Percentiles rank a stretch among this genome's conserved stretches.
phyloP scores from a whole-genome alignment of 1,140 invertebrate genomes.

The Drosophila nannoptera region DNA sequence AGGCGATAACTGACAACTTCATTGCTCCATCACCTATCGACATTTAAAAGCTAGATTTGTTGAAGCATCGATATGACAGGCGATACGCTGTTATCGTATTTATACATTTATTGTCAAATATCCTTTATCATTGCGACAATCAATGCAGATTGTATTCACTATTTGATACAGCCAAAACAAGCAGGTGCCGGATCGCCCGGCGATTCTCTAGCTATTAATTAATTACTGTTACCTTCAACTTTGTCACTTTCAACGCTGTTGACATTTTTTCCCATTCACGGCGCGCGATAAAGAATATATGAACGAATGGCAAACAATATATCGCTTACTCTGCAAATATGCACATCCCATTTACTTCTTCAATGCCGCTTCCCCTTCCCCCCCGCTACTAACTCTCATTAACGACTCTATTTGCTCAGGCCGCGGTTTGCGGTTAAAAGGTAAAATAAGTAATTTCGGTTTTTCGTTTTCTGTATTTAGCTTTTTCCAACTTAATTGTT shows the following conservation, averaged over 20 bases:
- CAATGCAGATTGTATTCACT: neutral
- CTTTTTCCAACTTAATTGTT: neutral
- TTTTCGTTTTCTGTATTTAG: slow-evolving; percentile 10
- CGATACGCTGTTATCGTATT: too few species aligned
- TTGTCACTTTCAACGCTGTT: slow-evolving; percentile 14
- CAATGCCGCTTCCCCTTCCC: too few species aligned
- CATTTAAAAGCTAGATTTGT: too few species aligned
- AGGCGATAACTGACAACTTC: too few species aligned
- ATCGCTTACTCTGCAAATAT: slow-evolving; percentile 27
- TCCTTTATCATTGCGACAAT: too few species aligned
- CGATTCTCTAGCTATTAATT: slow-evolving; percentile 2
- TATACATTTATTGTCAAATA: too few species aligned
- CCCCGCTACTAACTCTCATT: slow-evolving; percentile 15
- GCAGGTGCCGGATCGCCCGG: slow-evolving; percentile 1
- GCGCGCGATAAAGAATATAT: slow-evolving; percentile 5
- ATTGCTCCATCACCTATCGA: too few species aligned
- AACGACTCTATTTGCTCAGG: slow-evolving; percentile 19
- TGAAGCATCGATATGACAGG: too few species aligned
- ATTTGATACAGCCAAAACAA: neutral
- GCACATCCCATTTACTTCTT: neutral
- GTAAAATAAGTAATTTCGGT: slow-evolving; percentile 10
- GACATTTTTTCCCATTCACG: slow-evolving; percentile 29
- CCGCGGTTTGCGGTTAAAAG: neutral
- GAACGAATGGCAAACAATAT: slow-evolving; percentile 10
- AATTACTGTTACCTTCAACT: slow-evolving; percentile 19